Conservation (phyloP, 2,797 vertebrate genomes). For the Tapirus indicus region DNA sequence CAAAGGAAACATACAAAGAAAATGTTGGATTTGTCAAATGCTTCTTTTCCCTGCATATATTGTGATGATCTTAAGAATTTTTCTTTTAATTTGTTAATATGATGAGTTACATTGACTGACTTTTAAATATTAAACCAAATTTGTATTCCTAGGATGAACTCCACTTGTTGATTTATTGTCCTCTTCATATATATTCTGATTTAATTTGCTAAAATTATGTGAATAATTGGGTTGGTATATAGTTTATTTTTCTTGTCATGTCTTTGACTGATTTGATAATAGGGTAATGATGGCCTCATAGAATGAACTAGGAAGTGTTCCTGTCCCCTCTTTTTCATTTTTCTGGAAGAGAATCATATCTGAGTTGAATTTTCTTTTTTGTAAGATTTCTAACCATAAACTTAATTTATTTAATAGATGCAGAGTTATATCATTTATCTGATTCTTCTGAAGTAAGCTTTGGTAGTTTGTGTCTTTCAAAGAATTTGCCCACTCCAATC, state of each 20-base stretch:
- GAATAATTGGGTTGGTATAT: neutral
- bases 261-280: neutral
- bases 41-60: neutral
- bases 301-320: neutral
- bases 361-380: neutral
- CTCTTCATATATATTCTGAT: neutral
- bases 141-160: neutral
- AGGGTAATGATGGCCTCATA: neutral
- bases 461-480: neutral
- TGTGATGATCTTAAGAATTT: neutral
- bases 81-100: neutral
- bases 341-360: neutral
- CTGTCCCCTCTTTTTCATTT: neutral
- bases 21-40: neutral
- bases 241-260: neutral
- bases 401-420: neutral
- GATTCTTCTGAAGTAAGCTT: neutral
- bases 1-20: neutral
- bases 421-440: neutral
- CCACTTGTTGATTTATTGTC: neutral
- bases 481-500: neutral
- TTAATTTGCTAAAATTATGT: neutral
- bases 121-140: conserved; percentile 28
- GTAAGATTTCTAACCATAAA: neutral
- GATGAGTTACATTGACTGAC: neutral